Conservation (phyloP, 2,797 vertebrate genomes). For the Poeciliopsis infans region DNA sequence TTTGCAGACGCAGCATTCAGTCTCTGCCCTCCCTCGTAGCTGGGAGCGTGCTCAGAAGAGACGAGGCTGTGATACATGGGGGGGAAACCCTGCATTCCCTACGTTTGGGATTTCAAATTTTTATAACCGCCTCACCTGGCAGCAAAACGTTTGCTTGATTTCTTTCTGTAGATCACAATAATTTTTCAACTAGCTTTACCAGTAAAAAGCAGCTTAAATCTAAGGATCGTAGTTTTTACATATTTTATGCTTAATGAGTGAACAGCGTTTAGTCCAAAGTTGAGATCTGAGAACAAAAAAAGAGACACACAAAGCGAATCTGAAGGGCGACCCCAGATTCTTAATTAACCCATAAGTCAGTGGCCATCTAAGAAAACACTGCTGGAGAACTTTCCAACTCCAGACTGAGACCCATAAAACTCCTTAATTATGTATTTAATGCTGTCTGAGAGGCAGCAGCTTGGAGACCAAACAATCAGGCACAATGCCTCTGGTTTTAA, state of each 20-base stretch:
- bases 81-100: too few relatives aligned
- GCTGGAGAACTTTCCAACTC: background rate
- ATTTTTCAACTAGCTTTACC: too few relatives aligned
- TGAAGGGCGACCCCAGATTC: background rate
- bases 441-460: background rate
- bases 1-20: conserved; percentile 21
- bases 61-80: background rate
- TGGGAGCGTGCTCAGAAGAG: background rate
- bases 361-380: background rate
- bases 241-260: background rate
- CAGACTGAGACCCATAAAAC: background rate
- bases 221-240: background rate
- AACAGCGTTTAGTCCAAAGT: background rate
- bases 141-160: background rate
- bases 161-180: too few relatives aligned
- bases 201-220: background rate
- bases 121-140: too few relatives aligned
- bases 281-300: background rate
- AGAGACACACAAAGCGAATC: background rate
- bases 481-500: background rate
- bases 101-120: background rate
- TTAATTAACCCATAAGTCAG: background rate
- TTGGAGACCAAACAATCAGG: background rate
- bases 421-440: background rate
- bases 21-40: background rate